Percentiles rank a stretch among this genome's conserved stretches.
phyloP scores from a whole-genome alignment of 1,140 invertebrate species.

The Drosophila setifemur region DNA sequence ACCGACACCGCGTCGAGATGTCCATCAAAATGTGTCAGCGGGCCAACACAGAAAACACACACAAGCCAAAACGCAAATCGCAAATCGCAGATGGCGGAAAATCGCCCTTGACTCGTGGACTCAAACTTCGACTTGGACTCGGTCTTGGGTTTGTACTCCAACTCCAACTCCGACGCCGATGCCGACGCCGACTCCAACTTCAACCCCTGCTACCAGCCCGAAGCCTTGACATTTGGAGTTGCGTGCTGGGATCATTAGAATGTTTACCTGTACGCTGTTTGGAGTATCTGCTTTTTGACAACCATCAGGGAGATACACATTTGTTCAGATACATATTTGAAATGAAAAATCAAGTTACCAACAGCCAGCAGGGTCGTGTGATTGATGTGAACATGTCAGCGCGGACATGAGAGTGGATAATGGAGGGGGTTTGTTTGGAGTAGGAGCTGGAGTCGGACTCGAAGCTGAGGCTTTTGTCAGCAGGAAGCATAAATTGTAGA shows the following conservation, averaged over 20 bases:
- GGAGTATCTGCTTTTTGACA: conserved; percentile 16
- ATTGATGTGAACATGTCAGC: conserved; percentile 73
- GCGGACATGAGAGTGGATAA: conserved; percentile 22
- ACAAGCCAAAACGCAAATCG: conserved; percentile 1
- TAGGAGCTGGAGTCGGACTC: too few species aligned
- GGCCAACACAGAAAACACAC: conserved; percentile 30
- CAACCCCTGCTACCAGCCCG: background rate
- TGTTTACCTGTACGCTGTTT: conserved; percentile 54
- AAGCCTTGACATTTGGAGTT: conserved; percentile 51
- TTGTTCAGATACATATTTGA: conserved; percentile 2
- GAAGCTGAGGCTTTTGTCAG: background rate
- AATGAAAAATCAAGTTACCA: conserved; percentile 64
- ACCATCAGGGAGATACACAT: background rate
- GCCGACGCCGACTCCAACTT: background rate
- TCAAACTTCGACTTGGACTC: background rate
- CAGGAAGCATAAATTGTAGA: conserved; percentile 75
- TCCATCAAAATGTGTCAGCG: conserved; percentile 57
- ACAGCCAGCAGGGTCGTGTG: conserved; percentile 41
- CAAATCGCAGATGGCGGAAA: conserved; percentile 42
- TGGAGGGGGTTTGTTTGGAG: background rate
- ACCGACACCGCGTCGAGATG: conserved; percentile 55
- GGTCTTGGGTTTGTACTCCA: background rate
- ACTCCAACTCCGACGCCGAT: conserved; percentile 7
- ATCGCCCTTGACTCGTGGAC: conserved; percentile 32
- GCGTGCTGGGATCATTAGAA: conserved; percentile 69